Conservation (phyloP, 2,797 vertebrate species). For the Xenopus petersii region DNA sequence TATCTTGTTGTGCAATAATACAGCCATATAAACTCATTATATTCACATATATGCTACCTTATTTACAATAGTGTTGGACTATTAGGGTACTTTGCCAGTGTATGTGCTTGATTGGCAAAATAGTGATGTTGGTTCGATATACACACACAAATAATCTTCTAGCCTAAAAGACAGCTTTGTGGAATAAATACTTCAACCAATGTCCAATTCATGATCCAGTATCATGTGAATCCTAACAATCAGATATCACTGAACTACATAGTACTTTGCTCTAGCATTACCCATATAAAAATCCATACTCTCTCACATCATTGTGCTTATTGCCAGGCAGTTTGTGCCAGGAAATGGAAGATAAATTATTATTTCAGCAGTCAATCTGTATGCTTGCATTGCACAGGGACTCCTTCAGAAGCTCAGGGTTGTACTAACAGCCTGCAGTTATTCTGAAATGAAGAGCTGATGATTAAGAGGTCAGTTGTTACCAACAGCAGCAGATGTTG, state of each 20-base stretch:
- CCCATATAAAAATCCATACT: constrained; percentile 15
- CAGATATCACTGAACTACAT: not conserved
- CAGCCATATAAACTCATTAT: too few relatives aligned
- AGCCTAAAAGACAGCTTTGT: too few relatives aligned
- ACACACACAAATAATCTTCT: too few relatives aligned
- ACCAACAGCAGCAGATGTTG: constrained; percentile 56
- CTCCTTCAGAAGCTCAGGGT: constrained; percentile 45
- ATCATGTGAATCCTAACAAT: not conserved
- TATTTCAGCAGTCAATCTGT: constrained; percentile 48
- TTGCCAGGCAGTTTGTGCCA: constrained; percentile 1
- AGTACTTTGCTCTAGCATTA: constrained; percentile 3
- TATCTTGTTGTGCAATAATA: too few relatives aligned
- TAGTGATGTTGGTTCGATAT: too few relatives aligned
- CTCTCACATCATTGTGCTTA: constrained; percentile 9
- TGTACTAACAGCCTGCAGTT: constrained; percentile 52
- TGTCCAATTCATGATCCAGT: too few relatives aligned
- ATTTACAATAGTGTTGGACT: too few relatives aligned
- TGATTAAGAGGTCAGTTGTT: constrained; percentile 60
- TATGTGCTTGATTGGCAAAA: too few relatives aligned
- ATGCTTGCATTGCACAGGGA: constrained; percentile 36
- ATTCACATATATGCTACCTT: too few relatives aligned
- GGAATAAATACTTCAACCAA: too few relatives aligned
- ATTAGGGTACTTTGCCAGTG: too few relatives aligned
- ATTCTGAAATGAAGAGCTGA: constrained; percentile 55
- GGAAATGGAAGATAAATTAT: constrained; percentile 43